phyloP scores from a whole-genome alignment of 2,113 vertebrate species.

The Pelecanus crispus region DNA sequence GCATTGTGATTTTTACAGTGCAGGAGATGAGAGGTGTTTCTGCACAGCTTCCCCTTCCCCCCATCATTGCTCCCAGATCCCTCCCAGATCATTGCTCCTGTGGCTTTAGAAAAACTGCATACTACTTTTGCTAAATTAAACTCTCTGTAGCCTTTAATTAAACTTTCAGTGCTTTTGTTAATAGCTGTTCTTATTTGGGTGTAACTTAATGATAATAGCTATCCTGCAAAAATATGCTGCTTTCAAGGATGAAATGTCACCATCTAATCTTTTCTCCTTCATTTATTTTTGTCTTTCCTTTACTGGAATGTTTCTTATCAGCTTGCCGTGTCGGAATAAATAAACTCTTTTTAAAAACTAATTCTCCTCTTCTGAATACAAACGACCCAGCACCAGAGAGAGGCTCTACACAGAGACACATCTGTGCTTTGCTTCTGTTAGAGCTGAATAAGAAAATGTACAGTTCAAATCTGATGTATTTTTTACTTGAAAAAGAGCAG shows the following conservation, averaged over 20 bases:
- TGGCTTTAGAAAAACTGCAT: neutral
- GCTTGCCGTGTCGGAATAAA: constrained; percentile 41
- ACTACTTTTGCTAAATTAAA: neutral
- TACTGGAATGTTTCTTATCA: constrained; percentile 36
- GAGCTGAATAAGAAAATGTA: neutral
- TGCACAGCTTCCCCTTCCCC: neutral
- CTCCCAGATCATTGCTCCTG: neutral
- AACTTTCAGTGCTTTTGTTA: constrained; percentile 18
- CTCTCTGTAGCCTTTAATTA: constrained; percentile 18
- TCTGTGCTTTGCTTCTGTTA: neutral
- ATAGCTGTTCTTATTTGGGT: neutral
- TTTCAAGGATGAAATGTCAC: constrained; percentile 1
- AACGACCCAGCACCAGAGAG: neutral
- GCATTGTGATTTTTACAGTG: neutral
- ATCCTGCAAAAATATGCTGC: neutral
- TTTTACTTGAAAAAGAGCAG: neutral
- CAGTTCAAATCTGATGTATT: neutral
- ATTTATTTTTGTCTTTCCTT: constrained; percentile 1
- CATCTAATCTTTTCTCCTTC: neutral
- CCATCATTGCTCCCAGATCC: neutral
- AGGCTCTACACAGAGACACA: neutral
- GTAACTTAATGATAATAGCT: constrained; percentile 24
- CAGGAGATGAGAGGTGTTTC: neutral
- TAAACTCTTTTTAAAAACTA: neutral
- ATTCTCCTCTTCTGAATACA: constrained; percentile 14